Base-by-base conservation (phyloP, 2,888 invertebrate species). In the Girardia tigrina region DNA sequence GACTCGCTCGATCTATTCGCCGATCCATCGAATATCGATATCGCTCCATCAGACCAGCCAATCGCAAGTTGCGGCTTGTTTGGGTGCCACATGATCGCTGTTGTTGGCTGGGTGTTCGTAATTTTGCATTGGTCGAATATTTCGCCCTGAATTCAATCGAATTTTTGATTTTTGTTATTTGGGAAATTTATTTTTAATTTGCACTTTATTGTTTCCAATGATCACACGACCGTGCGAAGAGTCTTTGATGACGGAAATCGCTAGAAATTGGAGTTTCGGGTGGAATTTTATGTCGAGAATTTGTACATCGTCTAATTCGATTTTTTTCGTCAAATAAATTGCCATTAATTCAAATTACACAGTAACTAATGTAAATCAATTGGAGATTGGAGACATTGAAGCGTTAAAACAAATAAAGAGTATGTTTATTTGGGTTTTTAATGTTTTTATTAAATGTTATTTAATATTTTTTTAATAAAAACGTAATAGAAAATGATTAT, bases 21-120 rank as follows among this genome's bases (percentile, higher is more conserved):
- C 80, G 79, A 77, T 74, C 89, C 89, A 79, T 89, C 87, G 91
- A 91, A 91, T 56, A 91, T 88, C 80, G 89, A 88, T 2, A 95
- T 86, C 81, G 92, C 92, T 8, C 94, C 94, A 81, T 89, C 91
- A 85, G 93, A 92, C 92, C 93, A 94, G 1, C 92, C 92, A 69
- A 90, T 90, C 0, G 90, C 90, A 74, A 95, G 84, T 76, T 92
- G 86, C 76, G 89, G 88, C 81, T 89, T 88, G 73, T 88, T 89
- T 0, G 94, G 93, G 85, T 95, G 94, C 94, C 95, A 95, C 1
- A 79, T 75, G n/a, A 82, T 77, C n/a, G 79, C 78, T 0, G 81
- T 79, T 0, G 81, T 56, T 12, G 56, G 56, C n/a, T 56, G 56
- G 23, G 56, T n/a, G n/a, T 56, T 56, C 6, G 2, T 56, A 23